Percentiles rank a stretch among this genome's conserved stretches.
Conservation (phyloP, 2,888 invertebrate species). For the Trilocha varians region DNA sequence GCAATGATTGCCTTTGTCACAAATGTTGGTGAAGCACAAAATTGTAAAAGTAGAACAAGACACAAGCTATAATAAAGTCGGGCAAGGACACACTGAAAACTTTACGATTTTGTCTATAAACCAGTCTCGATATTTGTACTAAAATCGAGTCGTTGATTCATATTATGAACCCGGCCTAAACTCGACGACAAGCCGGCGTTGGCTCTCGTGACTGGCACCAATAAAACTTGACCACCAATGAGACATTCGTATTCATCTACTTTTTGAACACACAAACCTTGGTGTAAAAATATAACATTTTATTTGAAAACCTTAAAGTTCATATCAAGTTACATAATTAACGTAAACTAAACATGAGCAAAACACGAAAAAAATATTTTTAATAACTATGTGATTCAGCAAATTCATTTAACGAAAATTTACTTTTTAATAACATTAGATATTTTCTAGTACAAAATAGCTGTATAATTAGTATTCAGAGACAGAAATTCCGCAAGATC, state of each 20-base stretch:
- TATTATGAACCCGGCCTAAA: not conserved
- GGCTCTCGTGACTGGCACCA: not conserved
- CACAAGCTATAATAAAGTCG: not conserved
- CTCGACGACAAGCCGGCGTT: not conserved
- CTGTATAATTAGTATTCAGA: not conserved
- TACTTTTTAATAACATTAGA: not conserved
- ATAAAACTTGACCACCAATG: slow-evolving; percentile 3
- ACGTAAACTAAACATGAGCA: too few relatives aligned
- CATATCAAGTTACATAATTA: too few relatives aligned
- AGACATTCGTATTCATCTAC: not conserved
- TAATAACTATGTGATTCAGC: too few relatives aligned
- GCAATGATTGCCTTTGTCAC: too few relatives aligned
- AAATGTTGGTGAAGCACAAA: too few relatives aligned
- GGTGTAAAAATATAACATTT: not conserved
- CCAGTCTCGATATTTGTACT: not conserved
- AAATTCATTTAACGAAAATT: too few relatives aligned
- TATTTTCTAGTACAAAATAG: not conserved
- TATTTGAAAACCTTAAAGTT: too few relatives aligned
- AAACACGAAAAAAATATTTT: too few relatives aligned
- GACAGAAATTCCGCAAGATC: not conserved
- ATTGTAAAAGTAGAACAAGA: not conserved
- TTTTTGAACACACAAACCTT: not conserved
- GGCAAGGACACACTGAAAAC: not conserved
- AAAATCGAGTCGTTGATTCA: not conserved
- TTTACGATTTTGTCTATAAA: not conserved